Conservation (phyloP, 2,113 vertebrate species). For the Prolemur simus region DNA sequence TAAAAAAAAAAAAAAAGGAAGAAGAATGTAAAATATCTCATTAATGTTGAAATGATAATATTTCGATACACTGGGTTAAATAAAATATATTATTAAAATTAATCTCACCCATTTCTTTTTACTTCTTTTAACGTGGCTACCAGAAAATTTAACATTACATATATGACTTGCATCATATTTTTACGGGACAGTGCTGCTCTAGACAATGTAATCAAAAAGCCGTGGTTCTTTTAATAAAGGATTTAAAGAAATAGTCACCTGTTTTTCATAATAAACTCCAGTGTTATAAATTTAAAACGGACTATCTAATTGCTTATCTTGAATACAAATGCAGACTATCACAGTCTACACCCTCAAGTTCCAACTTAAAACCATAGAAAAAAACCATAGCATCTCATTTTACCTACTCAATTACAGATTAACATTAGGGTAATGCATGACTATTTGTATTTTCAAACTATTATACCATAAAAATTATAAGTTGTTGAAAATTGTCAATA, state of each 20-base stretch:
- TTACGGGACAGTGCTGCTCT: neutral
- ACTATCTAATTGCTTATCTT: neutral
- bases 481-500: neutral
- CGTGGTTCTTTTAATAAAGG: neutral
- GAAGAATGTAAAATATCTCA: neutral
- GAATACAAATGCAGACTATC: neutral
- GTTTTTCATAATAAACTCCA: constrained; percentile 31
- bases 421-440: neutral
- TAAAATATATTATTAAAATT: neutral
- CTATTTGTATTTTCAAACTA: constrained; percentile 22
- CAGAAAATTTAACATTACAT: constrained; percentile 9
- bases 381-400: neutral
- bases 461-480: neutral
- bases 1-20: too few relatives aligned
- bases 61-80: neutral
- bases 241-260: neutral
- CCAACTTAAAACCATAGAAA: neutral
- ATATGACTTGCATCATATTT: neutral
- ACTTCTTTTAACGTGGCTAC: neutral
- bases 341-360: neutral
- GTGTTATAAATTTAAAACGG: neutral
- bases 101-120: neutral
- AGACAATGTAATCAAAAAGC: neutral
- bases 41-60: constrained; percentile 20
- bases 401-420: neutral